Evolutionary conservation across 1,140 invertebrate species (phyloP), one percentile per base, ranked within the genome.

Genomic region (Psix sp.): DNA sequence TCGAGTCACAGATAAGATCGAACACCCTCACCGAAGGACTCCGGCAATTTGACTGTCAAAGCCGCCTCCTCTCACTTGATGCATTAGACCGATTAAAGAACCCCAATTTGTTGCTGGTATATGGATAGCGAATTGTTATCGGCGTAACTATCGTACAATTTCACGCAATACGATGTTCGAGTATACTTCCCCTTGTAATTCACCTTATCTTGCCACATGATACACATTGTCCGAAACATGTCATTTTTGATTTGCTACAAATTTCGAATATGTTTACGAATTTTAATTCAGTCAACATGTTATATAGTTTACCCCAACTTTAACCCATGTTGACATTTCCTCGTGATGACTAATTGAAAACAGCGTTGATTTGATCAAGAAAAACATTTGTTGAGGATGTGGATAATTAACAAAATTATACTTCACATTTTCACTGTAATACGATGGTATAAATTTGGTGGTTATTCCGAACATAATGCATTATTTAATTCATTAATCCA

Each of bases 71-170:
- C 71, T 68, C 57, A 45, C 48, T 78, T 78, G 77, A 76, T 78
- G 77, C 71, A 78, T 78, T 77, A 74, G 74, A 71, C 56, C 66
- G 77, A 78, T 78, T 78, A 78, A 74, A 76, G 74, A 74, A 73
- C 77, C 76, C 77, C 74, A 78, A 78, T 78, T 78, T 78, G 77
- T 78, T 74, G 66, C 29, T 74, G 77, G 72, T 74, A n/a, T n/a
- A 75, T 72, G 72, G 57, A 77, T 75, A 68, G 72, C 46, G 46
- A 59, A 36, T 75, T 35, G 67, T 72, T 77, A 77, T 77, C 76
- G 35, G 63, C 14, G 42, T 35, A 65, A 65, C 67, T 77, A 77
- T 77, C 76, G 56, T 54, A 74, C 66, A 62, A 77, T 77, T 77
- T 72, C 71, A 77, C 71, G 76, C 71, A 77, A 74, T 60, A 67